A percentile compares a stretch with the other conserved stretches of the same genome.
phyloP scores from a whole-genome alignment of 2,113 vertebrate genomes.

The Antechinus flavipes region DNA sequence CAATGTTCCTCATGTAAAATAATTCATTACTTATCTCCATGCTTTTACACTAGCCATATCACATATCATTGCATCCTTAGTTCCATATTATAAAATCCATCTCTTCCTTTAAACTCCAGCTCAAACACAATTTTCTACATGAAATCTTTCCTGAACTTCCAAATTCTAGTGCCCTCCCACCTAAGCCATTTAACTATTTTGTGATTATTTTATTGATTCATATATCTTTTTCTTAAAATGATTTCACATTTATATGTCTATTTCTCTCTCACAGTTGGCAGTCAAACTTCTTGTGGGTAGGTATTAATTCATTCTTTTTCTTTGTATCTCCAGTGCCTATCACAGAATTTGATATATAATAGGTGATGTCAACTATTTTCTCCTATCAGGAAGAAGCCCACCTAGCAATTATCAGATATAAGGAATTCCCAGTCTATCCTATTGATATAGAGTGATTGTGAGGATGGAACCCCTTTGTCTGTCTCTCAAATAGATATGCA shows the following conservation, averaged over 20 bases:
- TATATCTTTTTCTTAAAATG: neutral
- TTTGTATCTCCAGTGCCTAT: neutral
- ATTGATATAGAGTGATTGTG: too few species aligned
- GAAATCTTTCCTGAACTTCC: neutral
- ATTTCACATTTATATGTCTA: neutral
- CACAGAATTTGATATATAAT: neutral
- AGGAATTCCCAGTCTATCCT: too few species aligned
- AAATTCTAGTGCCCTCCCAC: neutral
- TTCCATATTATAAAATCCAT: neutral
- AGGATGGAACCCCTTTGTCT: too few species aligned
- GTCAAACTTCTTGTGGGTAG: neutral
- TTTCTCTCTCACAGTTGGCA: neutral
- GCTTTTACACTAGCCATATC: neutral
- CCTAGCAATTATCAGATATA: too few species aligned
- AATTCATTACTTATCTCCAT: neutral
- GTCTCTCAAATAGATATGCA: too few species aligned
- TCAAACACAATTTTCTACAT: neutral
- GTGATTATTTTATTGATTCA: neutral
- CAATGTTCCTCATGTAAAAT: neutral
- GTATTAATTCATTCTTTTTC: neutral
- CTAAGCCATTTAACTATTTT: neutral
- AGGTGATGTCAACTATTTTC: neutral
- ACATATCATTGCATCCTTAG: neutral
- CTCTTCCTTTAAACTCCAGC: neutral
- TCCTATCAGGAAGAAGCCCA: too few species aligned